Evolutionary conservation across 1,140 invertebrate genomes (phyloP).

Genomic region (Meloidogyne chitwoodi): DNA sequence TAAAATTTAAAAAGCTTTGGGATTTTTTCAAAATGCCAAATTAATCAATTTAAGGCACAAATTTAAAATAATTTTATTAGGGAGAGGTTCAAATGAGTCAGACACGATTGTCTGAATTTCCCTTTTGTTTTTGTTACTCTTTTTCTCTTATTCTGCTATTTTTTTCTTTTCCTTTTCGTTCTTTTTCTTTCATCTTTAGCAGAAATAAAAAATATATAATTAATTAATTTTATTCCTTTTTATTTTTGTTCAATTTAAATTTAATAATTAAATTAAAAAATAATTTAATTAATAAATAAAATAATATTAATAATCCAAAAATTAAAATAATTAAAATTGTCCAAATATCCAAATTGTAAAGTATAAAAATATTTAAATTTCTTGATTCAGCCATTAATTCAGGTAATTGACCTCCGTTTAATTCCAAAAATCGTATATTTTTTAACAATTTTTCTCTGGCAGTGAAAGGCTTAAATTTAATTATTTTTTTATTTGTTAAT

Average conservation of each 20-base stretch:
- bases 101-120: too few relatives aligned
- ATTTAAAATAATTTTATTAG: too few relatives aligned
- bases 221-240: background rate
- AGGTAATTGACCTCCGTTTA: conserved; percentile 22
- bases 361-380: conserved; percentile 13
- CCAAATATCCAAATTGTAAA: conserved; percentile 15
- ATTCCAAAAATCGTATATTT: conserved; percentile 23
- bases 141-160: too few relatives aligned
- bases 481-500: background rate
- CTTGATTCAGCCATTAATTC: conserved; percentile 18
- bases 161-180: too few relatives aligned
- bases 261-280: background rate
- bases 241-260: background rate
- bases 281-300: background rate
- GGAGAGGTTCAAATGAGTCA: too few relatives aligned
- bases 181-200: too few relatives aligned
- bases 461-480: conserved; percentile 17
- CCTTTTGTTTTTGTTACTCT: too few relatives aligned
- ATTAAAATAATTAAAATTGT: background rate
- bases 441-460: conserved; percentile 24
- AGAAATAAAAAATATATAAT: too few relatives aligned
- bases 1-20: too few relatives aligned
- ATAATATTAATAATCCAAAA: background rate
- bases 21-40: too few relatives aligned
- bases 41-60: too few relatives aligned